Evolutionary conservation across 2,797 vertebrate genomes (phyloP).

Genomic region (Sternarchorhynchus goeldii): DNA sequence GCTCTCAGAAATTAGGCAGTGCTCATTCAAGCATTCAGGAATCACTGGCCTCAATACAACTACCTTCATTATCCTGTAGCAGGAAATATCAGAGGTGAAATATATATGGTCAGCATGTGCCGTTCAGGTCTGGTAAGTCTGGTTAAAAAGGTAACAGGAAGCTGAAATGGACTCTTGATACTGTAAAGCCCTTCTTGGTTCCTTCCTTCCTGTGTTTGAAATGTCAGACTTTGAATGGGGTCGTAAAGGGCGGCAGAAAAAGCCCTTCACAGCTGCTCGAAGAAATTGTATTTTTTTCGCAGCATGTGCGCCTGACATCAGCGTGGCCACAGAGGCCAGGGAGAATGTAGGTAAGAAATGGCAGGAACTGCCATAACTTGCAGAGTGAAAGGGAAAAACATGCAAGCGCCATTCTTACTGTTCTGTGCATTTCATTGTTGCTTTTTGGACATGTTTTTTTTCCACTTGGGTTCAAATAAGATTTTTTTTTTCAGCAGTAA

Average conservation of each 20-base stretch:
- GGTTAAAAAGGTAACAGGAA: constrained; percentile 53
- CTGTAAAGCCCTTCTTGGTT: constrained; percentile 73
- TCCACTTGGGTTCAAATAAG: constrained; percentile 17
- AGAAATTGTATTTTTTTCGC: constrained; percentile 68
- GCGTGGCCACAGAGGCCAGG: constrained; percentile 56
- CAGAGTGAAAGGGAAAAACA: constrained; percentile 7
- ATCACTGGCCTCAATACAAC: neutral
- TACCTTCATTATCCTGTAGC: constrained; percentile 15
- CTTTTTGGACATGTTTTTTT: constrained; percentile 29
- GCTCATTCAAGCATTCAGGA: neutral
- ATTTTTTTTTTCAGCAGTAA: constrained; percentile 5
- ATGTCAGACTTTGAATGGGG: constrained; percentile 77
- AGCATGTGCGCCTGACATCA: constrained; percentile 63
- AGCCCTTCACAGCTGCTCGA: constrained; percentile 78
- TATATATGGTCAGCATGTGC: constrained; percentile 18
- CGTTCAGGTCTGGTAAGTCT: constrained; percentile 42
- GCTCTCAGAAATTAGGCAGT: neutral
- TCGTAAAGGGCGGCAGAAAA: constrained; percentile 75
- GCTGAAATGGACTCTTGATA: constrained; percentile 66
- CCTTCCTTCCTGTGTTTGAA: constrained; percentile 85
- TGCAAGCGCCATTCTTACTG: constrained; percentile 11
- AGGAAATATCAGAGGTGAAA: constrained; percentile 29
- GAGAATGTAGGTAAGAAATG: constrained; percentile 45
- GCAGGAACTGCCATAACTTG: constrained; percentile 37
- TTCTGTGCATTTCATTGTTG: constrained; percentile 29